Evolutionary conservation across 2,113 vertebrate species (phyloP).

Genomic region (Tapirus terrestris): DNA sequence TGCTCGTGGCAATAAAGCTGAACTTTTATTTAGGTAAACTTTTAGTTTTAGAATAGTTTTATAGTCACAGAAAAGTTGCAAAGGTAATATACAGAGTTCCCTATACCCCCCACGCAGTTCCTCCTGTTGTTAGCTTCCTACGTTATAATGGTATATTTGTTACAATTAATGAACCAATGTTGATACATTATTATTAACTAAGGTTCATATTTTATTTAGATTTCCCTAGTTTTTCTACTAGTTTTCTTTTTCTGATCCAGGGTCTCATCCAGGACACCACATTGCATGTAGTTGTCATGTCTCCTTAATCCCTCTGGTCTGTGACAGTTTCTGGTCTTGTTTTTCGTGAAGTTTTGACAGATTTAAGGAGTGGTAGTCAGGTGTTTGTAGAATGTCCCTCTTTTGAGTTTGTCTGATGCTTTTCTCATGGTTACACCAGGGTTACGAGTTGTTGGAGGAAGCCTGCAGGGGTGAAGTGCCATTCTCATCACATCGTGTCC

Average conservation of each 20-base stretch:
- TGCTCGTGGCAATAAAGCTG: neutral
- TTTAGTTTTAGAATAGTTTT: neutral
- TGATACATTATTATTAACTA: neutral
- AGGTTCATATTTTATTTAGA: neutral
- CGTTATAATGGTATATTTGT: neutral
- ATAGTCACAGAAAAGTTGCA: neutral
- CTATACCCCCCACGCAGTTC: neutral
- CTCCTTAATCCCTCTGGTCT: neutral
- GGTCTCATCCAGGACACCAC: neutral
- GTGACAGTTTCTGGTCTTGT: neutral
- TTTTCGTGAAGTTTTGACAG: neutral
- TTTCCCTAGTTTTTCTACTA: neutral
- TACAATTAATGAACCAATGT: neutral
- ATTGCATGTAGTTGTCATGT: too few species aligned
- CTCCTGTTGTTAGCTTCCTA: neutral
- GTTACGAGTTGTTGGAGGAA: neutral
- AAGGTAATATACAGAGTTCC: neutral
- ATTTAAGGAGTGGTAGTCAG: neutral
- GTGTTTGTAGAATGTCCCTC: neutral
- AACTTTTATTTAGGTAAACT: neutral
- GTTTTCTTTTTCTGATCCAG: neutral
- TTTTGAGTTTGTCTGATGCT: neutral
- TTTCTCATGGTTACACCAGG: neutral
- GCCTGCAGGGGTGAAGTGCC: neutral
- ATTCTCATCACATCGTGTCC: neutral